Evolutionary conservation across 2,797 vertebrate species (phyloP), one percentile per base, ranked within the genome.

Genomic region (Menidia menidia): DNA sequence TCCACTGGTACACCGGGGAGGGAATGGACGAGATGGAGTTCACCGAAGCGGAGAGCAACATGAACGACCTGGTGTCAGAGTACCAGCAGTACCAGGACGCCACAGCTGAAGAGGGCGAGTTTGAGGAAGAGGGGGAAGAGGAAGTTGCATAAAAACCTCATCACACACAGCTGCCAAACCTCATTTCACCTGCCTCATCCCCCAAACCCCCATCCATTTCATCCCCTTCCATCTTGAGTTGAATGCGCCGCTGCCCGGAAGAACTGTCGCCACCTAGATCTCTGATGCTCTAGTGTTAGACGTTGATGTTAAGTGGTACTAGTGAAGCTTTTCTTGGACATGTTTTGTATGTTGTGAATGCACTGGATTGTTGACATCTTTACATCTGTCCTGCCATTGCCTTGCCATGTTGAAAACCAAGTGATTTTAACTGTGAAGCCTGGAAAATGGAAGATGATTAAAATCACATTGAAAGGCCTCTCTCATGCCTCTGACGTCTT

Each of bases 41-140:
- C 92, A 97, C 96, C 0, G 97, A 98, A 81, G 97, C 97, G 0
- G 97, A 98, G 89, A 98, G 97, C 94, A 97, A 97, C 91, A 97
- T 97, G 96, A 96, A 96, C 15, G 96, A 96, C 92, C 92, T 97
- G 89, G 96, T 97, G 59, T 96, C 96, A 0, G 96, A 97, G 80
- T 97, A 97, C 88, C 96, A 97, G 90, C 96, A 97, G 88, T 97
- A 97, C 90, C 96, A 97, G 85, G 96, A 97, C 2, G 96, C 96
- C 89, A 93, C 93, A 0, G 86, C 94, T 0, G 94, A 95, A 73
- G 94, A 94, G 78, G 93, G 92, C 14, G 93, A 94, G 83, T 95
- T 94, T 16, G 96, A 97, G 83, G 96, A 97, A 60, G 96, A 97
- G 71, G 96, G 94, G 0, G 96, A 97, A 69, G 96, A 97, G 67